These are phyloP conservation scores for Calycopis cecrops DNA, from an alignment of 1,140 invertebrate genomes.

Conservation along the genomic window DNA sequence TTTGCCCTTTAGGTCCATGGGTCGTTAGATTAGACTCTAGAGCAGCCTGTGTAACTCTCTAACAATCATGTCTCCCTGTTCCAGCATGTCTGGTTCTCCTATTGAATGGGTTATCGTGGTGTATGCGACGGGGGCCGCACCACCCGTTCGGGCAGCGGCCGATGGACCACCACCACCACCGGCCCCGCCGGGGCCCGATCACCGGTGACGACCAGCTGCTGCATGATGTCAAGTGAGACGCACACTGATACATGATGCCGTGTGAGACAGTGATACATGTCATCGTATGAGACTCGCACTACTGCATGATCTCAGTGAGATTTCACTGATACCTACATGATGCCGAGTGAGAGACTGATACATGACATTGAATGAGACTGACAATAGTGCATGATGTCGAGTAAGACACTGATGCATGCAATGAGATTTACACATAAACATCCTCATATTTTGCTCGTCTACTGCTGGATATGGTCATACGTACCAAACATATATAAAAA, in stretches of 20 bases:
- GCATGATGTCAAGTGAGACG: constrained; percentile 80
- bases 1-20: too few relatives aligned
- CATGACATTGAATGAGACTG: neutral
- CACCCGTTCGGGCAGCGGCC: constrained; percentile 79
- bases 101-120: constrained; percentile 27
- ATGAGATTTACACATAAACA: too few relatives aligned
- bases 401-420: too few relatives aligned
- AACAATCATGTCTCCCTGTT: constrained; percentile 4
- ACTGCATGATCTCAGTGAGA: too few relatives aligned
- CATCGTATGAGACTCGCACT: too few relatives aligned
- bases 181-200: constrained; percentile 74
- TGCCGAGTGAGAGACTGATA: neutral
- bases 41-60: neutral
- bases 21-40: too few relatives aligned
- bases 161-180: constrained; percentile 76
- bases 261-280: constrained; percentile 1
- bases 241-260: too few relatives aligned
- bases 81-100: constrained; percentile 40
- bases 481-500: too few relatives aligned
- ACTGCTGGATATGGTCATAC: too few relatives aligned
- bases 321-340: too few relatives aligned
- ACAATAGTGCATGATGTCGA: too few relatives aligned
- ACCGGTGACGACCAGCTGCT: constrained; percentile 80
- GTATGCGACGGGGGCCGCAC: constrained; percentile 79
- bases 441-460: too few relatives aligned